Conservation (phyloP, 2,113 vertebrate species). For the Clarias macrocephalus region DNA sequence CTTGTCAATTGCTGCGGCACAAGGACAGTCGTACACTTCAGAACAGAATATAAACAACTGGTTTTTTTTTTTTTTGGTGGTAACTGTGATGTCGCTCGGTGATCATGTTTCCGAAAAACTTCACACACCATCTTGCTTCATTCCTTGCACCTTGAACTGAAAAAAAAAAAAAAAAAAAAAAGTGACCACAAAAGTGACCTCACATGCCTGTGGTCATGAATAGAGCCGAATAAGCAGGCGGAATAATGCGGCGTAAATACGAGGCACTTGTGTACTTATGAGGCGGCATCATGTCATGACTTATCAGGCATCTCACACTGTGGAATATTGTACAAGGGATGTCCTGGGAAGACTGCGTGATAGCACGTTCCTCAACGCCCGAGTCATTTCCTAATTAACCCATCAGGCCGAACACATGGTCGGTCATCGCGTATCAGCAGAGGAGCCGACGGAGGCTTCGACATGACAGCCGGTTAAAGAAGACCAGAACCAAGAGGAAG, state of each 20-base stretch:
- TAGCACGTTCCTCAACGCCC: slow-evolving; percentile 57
- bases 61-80: background rate
- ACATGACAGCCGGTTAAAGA: slow-evolving; percentile 28
- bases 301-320: slow-evolving; percentile 57
- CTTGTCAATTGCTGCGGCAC: background rate
- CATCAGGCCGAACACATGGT: slow-evolving; percentile 33
- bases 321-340: slow-evolving; percentile 60
- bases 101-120: background rate
- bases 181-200: background rate
- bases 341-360: slow-evolving; percentile 55
- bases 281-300: slow-evolving; percentile 13
- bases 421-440: slow-evolving; percentile 12
- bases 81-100: background rate
- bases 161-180: background rate
- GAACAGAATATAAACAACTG: background rate
- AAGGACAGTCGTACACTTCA: background rate
- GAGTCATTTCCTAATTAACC: slow-evolving; percentile 58
- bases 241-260: background rate
- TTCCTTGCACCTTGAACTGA: background rate
- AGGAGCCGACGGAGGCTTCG: background rate
- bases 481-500: slow-evolving; percentile 29
- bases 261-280: background rate
- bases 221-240: background rate
- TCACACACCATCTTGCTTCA: background rate
- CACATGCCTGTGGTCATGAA: background rate